These are phyloP conservation scores for Macrosteles quadrilineatus DNA, from an alignment of 1,140 invertebrate species.

Conservation along the genomic window DNA sequence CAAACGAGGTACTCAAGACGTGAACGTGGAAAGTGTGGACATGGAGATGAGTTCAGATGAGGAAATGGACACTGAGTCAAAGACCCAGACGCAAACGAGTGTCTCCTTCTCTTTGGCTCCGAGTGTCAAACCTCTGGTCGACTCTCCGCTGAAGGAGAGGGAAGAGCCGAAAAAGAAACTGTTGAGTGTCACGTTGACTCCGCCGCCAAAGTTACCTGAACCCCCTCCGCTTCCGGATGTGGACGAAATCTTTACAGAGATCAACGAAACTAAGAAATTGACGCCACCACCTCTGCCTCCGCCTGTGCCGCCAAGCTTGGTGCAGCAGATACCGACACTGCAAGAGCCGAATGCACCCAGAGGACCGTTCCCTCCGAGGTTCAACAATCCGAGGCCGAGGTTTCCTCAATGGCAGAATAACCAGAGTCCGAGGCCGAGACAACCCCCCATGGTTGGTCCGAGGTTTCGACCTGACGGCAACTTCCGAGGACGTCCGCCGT, in stretches of 20 bases:
- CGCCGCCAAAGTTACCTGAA: conserved; percentile 14
- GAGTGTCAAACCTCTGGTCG: conserved; percentile 4
- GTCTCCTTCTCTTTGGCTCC: conserved; percentile 21
- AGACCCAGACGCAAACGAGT: conserved; percentile 12
- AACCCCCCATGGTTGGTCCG: not conserved
- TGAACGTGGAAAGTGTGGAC: conserved; percentile 66
- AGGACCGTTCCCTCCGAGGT: not conserved
- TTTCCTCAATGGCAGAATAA: not conserved
- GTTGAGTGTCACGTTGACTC: not conserved
- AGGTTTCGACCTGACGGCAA: conserved; percentile 4
- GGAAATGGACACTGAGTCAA: conserved; percentile 30
- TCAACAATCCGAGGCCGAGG: conserved; percentile 12
- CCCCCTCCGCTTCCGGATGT: not conserved
- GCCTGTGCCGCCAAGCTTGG: not conserved
- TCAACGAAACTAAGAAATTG: not conserved
- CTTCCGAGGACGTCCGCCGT: conserved; percentile 13
- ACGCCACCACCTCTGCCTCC: conserved; percentile 6
- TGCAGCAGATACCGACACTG: not conserved
- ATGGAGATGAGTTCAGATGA: conserved; percentile 77
- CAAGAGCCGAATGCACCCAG: not conserved
- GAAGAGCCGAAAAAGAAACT: conserved; percentile 29
- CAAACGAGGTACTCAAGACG: conserved; percentile 41
- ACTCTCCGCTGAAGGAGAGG: conserved; percentile 25
- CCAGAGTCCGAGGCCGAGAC: conserved; percentile 7
- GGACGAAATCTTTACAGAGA: conserved; percentile 17